phyloP scores from a whole-genome alignment of 2,888 invertebrate genomes.

The Ctena decussata region DNA sequence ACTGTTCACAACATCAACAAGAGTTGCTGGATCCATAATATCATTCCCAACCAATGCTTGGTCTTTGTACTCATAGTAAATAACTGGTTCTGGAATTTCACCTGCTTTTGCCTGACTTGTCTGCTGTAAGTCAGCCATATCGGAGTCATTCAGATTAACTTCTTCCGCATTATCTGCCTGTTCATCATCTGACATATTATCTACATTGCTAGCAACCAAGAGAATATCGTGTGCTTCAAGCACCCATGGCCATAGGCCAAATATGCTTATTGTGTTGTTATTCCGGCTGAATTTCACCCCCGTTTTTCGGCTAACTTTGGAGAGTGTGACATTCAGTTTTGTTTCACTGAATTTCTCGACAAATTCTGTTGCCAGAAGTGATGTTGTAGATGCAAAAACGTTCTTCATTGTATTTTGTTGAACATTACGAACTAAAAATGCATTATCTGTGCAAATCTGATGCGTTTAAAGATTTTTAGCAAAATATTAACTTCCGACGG shows the following conservation, averaged over 20 bases:
- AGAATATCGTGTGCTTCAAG: background rate
- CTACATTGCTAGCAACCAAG: background rate
- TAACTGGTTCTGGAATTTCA: slow-evolving; percentile 25
- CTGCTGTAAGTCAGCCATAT: too few relatives aligned
- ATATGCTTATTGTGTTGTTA: slow-evolving; percentile 33
- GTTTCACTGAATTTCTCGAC: slow-evolving; percentile 42
- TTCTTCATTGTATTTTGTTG: slow-evolving; percentile 45
- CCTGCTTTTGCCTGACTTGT: background rate
- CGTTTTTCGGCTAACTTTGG: slow-evolving; percentile 39
- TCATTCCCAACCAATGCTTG: background rate
- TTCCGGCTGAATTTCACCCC: slow-evolving; percentile 44
- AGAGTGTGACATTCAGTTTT: slow-evolving; percentile 37
- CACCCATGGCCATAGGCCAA: slow-evolving; percentile 44
- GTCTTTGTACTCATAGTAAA: slow-evolving; percentile 14
- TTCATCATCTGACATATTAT: too few relatives aligned
- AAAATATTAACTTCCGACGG: too few relatives aligned
- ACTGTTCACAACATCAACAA: background rate
- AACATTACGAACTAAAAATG: too few relatives aligned
- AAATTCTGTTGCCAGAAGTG: slow-evolving; percentile 42
- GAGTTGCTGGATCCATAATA: background rate
- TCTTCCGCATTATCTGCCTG: too few relatives aligned
- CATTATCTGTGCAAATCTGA: too few relatives aligned
- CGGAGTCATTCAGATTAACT: too few relatives aligned
- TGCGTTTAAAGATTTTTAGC: too few relatives aligned
- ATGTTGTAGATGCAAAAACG: slow-evolving; percentile 56